Base-by-base conservation (phyloP, 2,797 vertebrate genomes). In the Poecilia picta region DNA sequence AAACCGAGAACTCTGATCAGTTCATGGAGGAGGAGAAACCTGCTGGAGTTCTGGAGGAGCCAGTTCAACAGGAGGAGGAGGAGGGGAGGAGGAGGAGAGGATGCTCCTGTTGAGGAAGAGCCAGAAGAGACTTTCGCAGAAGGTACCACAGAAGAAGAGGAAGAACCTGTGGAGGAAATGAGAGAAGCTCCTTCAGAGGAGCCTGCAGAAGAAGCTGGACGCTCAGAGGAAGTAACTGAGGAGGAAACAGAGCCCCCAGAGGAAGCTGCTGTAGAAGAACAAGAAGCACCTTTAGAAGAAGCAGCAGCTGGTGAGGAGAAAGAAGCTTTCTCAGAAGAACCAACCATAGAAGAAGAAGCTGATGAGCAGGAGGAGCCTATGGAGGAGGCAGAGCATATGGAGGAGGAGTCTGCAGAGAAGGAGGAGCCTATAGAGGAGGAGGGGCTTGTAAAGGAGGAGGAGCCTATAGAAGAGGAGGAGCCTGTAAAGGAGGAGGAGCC, bases 41-140 rank as follows among this genome's bases (percentile, higher is more conserved):
- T 47, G 64, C 16, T 13, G 80, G 45, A 39, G 33, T 15, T 23
- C 16, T 64, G 31, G 55, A 74, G 43, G 75, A 79, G 13, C 51
- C 3, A 28, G 72, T 51, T 8, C 39, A 41, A 1, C 47, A 64
- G 81, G 76, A 25, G 87, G 89, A 66, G 81, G 89, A 57, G 10
- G 89, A 57, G 13, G 59, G 81, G 76, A 25, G 87, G 89, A 66
- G 81, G 89, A 57, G 11, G 89, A 59, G 36, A 36, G 33, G 28
- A 59, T 15, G 2, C 57, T 62, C 28, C 62, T 1, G 1, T 33
- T 66, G 33, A 66, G 18, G 62, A 39, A 8, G 64, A n/a, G 36
- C 77, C 72, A 23, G 79, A 76, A 8, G 46, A 23, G 1, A 76
- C 72, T 3, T 45, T 75, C 11, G 12, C 55, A 33, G 86, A 68